Conservation (phyloP, 2,888 invertebrate genomes). For the Acanthosepion pharaonis region DNA sequence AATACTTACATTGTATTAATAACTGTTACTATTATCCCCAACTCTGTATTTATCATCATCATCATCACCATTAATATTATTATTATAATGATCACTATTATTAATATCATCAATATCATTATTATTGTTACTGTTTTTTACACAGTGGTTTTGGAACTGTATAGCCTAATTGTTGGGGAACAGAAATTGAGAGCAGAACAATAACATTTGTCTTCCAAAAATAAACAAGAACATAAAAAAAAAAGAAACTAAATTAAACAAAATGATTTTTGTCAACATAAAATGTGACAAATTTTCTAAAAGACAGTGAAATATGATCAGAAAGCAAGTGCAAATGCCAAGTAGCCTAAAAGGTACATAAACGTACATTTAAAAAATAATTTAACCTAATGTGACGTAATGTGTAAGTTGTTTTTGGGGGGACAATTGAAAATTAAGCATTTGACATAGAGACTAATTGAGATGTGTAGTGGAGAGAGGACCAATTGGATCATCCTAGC, state of each 20-base stretch:
- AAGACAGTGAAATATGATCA: background rate
- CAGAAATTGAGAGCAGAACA: background rate
- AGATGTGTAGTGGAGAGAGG: constrained; percentile 6
- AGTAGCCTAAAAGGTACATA: background rate
- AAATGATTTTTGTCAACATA: constrained; percentile 2
- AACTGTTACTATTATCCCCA: background rate
- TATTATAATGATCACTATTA: background rate
- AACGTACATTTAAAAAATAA: constrained; percentile 14
- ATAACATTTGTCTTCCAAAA: background rate
- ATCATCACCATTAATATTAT: background rate
- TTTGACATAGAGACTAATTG: constrained; percentile 23
- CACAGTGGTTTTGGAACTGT: background rate
- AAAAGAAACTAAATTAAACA: background rate
- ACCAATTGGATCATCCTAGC: background rate
- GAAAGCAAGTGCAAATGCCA: constrained; percentile 33
- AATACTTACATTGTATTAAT: background rate
- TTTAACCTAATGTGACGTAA: constrained; percentile 33
- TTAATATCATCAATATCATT: background rate
- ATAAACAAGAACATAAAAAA: background rate
- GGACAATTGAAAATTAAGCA: constrained; percentile 6
- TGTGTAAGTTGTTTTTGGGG: constrained; percentile 10
- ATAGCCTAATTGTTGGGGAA: background rate
- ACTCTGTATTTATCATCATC: too few relatives aligned
- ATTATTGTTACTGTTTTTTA: background rate
- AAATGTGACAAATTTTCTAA: constrained; percentile 20